phyloP scores from a whole-genome alignment of 1,140 invertebrate species.

The Papilio aristodemus region DNA sequence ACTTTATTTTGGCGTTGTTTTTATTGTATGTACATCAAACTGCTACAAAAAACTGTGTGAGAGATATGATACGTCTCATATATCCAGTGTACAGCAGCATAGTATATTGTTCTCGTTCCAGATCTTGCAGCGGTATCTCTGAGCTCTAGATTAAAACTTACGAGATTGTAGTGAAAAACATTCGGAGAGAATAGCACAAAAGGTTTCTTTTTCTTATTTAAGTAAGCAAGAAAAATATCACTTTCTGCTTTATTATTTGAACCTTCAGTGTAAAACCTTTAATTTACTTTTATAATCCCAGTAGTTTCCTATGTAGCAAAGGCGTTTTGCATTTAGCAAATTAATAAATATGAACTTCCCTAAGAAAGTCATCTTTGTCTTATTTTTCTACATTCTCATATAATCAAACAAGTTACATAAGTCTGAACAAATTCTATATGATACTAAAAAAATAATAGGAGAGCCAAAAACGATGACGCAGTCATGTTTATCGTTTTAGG shows the following conservation, averaged over 20 bases:
- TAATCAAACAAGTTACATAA: background rate
- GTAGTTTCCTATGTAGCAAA: no score
- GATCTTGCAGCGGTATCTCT: constrained; percentile 1
- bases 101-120: constrained; percentile 11
- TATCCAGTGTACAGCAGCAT: background rate
- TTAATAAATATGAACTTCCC: no score
- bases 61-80: no score
- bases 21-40: no score
- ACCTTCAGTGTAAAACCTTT: no score
- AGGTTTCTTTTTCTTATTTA: background rate
- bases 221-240: no score
- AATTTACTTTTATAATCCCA: no score
- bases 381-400: background rate
- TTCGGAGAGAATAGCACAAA: background rate
- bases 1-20: no score
- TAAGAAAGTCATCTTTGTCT: no score
- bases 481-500: background rate
- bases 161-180: background rate
- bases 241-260: no score
- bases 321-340: no score
- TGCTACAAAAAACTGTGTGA: no score
- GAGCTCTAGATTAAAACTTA: constrained; percentile 17
- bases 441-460: background rate
- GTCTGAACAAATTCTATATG: background rate
- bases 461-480: background rate